Conservation (phyloP, 2,113 vertebrate genomes). For the Platanista minor region DNA sequence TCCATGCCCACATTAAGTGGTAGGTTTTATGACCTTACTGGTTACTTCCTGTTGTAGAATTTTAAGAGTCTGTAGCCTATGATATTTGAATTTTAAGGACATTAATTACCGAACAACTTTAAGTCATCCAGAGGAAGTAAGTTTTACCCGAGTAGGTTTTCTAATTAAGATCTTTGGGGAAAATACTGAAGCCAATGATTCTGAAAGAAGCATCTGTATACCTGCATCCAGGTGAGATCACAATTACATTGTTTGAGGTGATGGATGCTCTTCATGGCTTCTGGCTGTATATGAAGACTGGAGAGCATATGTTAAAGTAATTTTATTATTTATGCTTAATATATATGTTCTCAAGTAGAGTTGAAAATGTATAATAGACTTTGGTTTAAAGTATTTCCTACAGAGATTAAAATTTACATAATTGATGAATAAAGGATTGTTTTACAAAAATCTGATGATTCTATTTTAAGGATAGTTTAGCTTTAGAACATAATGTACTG, state of each 20-base stretch:
- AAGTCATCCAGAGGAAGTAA: conserved; percentile 13
- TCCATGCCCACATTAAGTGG: background rate
- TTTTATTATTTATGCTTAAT: background rate
- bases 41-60: background rate
- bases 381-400: background rate
- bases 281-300: background rate
- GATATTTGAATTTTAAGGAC: background rate
- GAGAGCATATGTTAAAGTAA: background rate
- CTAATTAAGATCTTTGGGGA: background rate
- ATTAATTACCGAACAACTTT: background rate
- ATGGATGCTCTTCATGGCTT: background rate
- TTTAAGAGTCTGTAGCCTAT: background rate
- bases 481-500: background rate
- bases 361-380: background rate
- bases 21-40: background rate
- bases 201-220: background rate
- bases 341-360: background rate
- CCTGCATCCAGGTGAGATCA: background rate
- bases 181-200: background rate
- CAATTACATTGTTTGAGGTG: background rate
- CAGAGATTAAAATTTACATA: background rate
- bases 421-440: background rate
- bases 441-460: background rate
- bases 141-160: background rate
- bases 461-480: background rate